Evolutionary conservation across 2,888 invertebrate genomes (phyloP), one percentile per base, ranked within the genome.

Genomic region (Phorcus lineatus): DNA sequence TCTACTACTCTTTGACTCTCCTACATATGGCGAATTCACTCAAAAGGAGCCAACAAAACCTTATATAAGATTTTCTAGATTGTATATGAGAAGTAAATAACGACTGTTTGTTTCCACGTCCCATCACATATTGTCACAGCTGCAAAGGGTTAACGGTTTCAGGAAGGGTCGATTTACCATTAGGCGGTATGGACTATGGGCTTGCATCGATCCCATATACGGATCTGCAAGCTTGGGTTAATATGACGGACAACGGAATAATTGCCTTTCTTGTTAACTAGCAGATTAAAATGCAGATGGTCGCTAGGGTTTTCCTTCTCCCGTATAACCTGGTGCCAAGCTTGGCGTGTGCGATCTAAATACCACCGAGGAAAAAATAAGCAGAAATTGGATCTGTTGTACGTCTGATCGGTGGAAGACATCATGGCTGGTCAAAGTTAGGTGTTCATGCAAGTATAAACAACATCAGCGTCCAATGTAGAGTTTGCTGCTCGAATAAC

Each of bases 181-280:
- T 11, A 47, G 47, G 36, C 36, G 2, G 11, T 6, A 11, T 6
- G 47, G 13, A 47, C 47, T 47, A 47, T 47, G 13, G 36, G 47
- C 47, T 13, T 11, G 47, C 28, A 62, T 62, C 28, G 62, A 62
- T 62, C 62, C 24, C 16, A 28, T 62, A 62, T 62, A 62, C 28
- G 4, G 28, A 62, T 62, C 28, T 28, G 62, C 62, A 62, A 62
- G 47, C 62, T 62, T 28, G 28, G 62, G 62, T 28, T 62, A 28
- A 62, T 28, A 62, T 62, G 62, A 62, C 62, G 28, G 62, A 62
- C 62, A 62, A 22, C 24, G 28, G 62, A 62, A 62, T 62, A 62
- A 62, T 62, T 62, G 62, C 62, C 62, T 62, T 62, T 28, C 62
- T 24, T 62, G 62, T 28, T 62, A 62, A 62, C 62, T 62, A 62